phyloP scores from a whole-genome alignment of 1,140 invertebrate species.

The Macrocentrus cingulum region DNA sequence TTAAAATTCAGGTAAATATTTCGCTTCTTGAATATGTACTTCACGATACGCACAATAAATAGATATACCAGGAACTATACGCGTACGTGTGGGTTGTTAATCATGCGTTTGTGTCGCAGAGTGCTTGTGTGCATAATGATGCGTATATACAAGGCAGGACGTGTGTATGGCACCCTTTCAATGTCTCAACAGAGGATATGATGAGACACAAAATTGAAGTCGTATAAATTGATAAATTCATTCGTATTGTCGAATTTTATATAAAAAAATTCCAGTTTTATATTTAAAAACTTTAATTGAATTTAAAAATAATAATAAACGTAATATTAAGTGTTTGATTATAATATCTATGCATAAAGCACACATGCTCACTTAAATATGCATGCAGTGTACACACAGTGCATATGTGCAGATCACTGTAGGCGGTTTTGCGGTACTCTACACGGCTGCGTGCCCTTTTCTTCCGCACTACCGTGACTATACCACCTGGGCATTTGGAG shows the following conservation, averaged over 20 bases:
- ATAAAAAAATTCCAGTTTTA: too few relatives aligned
- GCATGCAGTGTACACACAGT: conserved; percentile 17
- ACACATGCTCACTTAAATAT: conserved; percentile 17
- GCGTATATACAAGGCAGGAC: conserved; percentile 22
- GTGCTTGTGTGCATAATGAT: conserved; percentile 27
- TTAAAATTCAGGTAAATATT: too few relatives aligned
- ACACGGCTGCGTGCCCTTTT: conserved; percentile 10
- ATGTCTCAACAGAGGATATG: conserved; percentile 23
- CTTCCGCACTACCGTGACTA: background rate
- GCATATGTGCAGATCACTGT: conserved; percentile 18
- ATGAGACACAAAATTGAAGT: conserved; percentile 18
- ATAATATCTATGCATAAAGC: conserved; percentile 23
- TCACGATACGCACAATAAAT: conserved; percentile 18
- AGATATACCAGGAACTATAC: background rate
- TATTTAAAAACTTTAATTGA: too few relatives aligned
- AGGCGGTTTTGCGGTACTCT: conserved; percentile 6
- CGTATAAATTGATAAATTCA: too few relatives aligned
- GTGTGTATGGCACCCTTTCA: conserved; percentile 11
- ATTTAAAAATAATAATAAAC: too few relatives aligned
- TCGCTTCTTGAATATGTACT: conserved; percentile 21
- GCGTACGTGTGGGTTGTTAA: conserved; percentile 21
- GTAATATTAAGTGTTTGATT: too few relatives aligned
- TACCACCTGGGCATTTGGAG: background rate
- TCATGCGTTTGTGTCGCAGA: conserved; percentile 24
- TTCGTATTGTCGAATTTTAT: too few relatives aligned